Conservation (phyloP, 2,888 invertebrate species). For the Lordiphosa andalusiaca region DNA sequence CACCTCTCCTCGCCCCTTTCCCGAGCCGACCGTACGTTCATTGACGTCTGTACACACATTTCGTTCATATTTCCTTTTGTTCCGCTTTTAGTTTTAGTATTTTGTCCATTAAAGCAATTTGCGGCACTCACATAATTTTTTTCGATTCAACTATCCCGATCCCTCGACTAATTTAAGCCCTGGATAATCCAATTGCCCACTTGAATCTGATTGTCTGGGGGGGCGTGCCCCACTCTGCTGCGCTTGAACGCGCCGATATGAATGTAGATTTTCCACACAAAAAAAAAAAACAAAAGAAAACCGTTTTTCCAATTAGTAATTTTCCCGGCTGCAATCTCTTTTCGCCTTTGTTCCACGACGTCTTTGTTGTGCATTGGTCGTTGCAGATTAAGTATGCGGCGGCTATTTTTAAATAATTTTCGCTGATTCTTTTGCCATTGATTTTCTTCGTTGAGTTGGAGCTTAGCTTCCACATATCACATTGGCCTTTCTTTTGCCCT, state of each 20-base stretch:
- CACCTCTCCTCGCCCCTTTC: neutral
- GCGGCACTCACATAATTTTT: slow-evolving; percentile 18
- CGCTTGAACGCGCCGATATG: slow-evolving; percentile 51
- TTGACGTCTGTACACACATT: slow-evolving; percentile 47
- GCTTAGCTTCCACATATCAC: slow-evolving; percentile 20
- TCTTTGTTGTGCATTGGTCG: slow-evolving; percentile 12
- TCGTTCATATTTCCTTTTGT: slow-evolving; percentile 22
- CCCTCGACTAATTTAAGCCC: slow-evolving; percentile 46
- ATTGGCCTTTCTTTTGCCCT: slow-evolving; percentile 4
- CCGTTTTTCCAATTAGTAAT: slow-evolving; percentile 60
- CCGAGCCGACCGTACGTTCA: slow-evolving; percentile 23
- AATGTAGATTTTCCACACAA: slow-evolving; percentile 20
- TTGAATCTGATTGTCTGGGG: slow-evolving; percentile 7
- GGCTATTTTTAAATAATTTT: slow-evolving; percentile 54
- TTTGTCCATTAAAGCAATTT: slow-evolving; percentile 43
- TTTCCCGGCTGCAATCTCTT: slow-evolving; percentile 23
- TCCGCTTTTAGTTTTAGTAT: slow-evolving; percentile 20
- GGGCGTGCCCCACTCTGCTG: neutral
- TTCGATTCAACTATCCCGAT: slow-evolving; percentile 8
- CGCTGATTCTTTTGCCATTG: slow-evolving; percentile 34
- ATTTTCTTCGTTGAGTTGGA: slow-evolving; percentile 24
- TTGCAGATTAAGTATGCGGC: slow-evolving; percentile 29
- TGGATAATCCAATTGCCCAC: slow-evolving; percentile 52
- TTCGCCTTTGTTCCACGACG: slow-evolving; percentile 25
- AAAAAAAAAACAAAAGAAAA: slow-evolving; percentile 16